These are phyloP conservation scores for Aptenodytes forsteri DNA, from an alignment of 2,113 vertebrate genomes.

Conservation along the genomic window DNA sequence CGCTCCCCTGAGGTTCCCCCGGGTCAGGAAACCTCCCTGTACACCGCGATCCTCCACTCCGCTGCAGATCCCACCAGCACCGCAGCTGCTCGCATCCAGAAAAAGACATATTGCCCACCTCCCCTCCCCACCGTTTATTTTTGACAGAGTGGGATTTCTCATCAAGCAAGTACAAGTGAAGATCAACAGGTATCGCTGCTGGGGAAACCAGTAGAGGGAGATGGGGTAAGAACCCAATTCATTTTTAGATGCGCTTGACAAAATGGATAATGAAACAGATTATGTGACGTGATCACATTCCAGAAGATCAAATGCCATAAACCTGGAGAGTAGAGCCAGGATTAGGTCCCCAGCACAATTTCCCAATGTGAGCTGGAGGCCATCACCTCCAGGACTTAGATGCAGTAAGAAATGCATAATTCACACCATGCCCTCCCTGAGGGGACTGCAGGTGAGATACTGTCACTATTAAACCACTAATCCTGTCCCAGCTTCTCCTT, in stretches of 20 bases:
- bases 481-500: neutral
- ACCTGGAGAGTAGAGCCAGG: neutral
- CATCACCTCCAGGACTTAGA: neutral
- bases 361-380: neutral
- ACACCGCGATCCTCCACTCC: fast-evolving
- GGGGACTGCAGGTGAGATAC: neutral
- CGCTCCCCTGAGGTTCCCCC: neutral
- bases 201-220: neutral
- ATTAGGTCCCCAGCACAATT: neutral
- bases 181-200: neutral
- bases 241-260: neutral
- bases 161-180: neutral
- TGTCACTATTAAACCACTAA: neutral
- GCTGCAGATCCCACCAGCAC: neutral
- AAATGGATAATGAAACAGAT: neutral
- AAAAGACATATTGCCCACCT: neutral
- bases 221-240: neutral
- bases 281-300: neutral
- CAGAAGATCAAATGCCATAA: neutral
- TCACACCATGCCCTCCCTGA: neutral
- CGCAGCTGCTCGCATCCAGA: neutral
- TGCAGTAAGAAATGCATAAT: neutral
- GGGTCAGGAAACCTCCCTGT: neutral
- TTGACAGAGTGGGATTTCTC: neutral
- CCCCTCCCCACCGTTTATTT: neutral